These are phyloP conservation scores for Caradrina clavipalpis DNA, from an alignment of 2,888 invertebrate species.

Conservation along the genomic window DNA sequence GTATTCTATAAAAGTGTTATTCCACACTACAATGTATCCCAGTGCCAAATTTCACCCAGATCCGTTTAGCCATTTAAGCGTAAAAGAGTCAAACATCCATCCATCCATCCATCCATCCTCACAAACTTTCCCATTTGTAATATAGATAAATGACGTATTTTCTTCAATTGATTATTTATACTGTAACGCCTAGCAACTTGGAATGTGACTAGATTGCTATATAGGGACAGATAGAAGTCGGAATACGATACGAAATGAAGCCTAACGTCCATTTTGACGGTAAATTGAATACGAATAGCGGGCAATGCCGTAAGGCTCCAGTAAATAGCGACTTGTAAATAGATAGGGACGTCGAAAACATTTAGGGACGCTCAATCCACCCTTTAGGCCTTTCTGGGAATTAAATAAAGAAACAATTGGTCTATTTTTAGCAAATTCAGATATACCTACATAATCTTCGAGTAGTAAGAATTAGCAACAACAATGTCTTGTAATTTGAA, in stretches of 20 bases:
- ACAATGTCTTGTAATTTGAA: too few relatives aligned
- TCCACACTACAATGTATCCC: too few relatives aligned
- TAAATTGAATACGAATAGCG: conserved; percentile 88
- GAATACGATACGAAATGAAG: conserved; percentile 80
- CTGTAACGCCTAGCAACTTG: conserved; percentile 29
- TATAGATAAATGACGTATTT: conserved; percentile 1
- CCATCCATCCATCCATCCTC: too few relatives aligned
- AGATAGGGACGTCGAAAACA: conserved; percentile 78
- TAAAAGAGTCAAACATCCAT: too few relatives aligned
- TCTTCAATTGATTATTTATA: conserved; percentile 19
- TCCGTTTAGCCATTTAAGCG: too few relatives aligned
- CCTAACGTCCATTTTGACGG: conserved; percentile 84
- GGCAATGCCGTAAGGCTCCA: conserved; percentile 73
- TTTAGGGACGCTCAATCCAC: conserved; percentile 81
- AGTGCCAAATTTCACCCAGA: too few relatives aligned
- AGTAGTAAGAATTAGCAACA: neutral
- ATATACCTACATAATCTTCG: neutral
- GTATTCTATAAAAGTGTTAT: too few relatives aligned
- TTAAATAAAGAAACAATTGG: conserved; percentile 77
- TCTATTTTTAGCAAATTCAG: neutral
- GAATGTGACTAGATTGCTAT: conserved; percentile 49
- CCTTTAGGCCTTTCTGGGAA: conserved; percentile 86
- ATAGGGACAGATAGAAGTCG: conserved; percentile 62
- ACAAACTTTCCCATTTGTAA: too few relatives aligned
- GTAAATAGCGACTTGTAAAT: conserved; percentile 87